phyloP scores from a whole-genome alignment of 2,888 invertebrate species.

The Fabriciana adippe region DNA sequence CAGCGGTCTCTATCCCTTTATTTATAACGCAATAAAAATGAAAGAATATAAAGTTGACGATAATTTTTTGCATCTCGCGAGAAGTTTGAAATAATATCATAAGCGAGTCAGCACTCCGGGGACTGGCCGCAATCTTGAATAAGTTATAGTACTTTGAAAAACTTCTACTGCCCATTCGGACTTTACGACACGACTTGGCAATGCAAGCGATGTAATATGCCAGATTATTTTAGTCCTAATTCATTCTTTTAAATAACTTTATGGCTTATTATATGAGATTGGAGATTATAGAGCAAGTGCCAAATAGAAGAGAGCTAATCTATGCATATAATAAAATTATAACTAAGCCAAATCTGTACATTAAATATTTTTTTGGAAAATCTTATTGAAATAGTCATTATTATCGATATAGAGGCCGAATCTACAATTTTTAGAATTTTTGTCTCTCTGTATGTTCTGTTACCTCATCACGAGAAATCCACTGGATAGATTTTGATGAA shows the following conservation, averaged over 20 bases:
- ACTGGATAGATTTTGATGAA: too few relatives aligned
- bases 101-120: conserved; percentile 31
- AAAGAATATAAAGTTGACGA: background rate
- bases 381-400: too few relatives aligned
- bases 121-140: conserved; percentile 37
- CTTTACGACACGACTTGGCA: conserved; percentile 26
- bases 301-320: too few relatives aligned
- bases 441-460: too few relatives aligned
- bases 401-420: too few relatives aligned
- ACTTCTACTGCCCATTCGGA: conserved; percentile 30
- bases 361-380: too few relatives aligned
- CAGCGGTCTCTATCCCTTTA: conserved; percentile 1
- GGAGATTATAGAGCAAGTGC: too few relatives aligned
- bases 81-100: conserved; percentile 34
- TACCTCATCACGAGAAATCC: too few relatives aligned
- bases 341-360: too few relatives aligned
- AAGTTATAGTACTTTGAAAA: conserved; percentile 35
- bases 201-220: conserved; percentile 2
- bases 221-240: conserved; percentile 6
- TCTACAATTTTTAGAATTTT: too few relatives aligned
- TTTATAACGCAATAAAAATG: conserved; percentile 18
- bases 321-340: too few relatives aligned
- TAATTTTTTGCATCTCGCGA: conserved; percentile 21
- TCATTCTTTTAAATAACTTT: background rate
- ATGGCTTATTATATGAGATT: background rate